Conservation (phyloP, 92 coral and sea anemone species). For the Umimayanthus kanabou region DNA sequence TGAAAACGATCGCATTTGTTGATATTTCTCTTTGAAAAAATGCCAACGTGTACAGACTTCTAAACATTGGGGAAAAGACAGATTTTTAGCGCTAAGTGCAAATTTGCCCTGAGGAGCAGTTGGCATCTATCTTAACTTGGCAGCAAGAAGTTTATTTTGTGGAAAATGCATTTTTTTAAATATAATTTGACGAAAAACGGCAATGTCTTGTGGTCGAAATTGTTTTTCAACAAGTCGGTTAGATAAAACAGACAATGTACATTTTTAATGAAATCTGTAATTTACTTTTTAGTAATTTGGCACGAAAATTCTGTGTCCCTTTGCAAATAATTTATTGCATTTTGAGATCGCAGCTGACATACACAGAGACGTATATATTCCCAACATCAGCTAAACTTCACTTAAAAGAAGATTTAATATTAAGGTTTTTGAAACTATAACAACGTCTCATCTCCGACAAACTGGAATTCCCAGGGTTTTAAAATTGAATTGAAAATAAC, state of each 20-base stretch:
- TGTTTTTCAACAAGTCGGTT: constrained; percentile 6
- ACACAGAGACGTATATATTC: not conserved
- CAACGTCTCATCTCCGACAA: not conserved
- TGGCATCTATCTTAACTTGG: not conserved
- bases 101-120: not conserved
- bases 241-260: constrained; percentile 10
- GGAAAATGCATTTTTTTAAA: not conserved
- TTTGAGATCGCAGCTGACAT: not conserved
- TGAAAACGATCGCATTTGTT: not conserved
- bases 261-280: constrained; percentile 9
- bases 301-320: not conserved
- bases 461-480: not conserved
- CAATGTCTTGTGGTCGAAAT: not conserved
- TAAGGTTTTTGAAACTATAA: not conserved
- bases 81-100: not conserved
- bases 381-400: not conserved
- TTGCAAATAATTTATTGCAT: not conserved
- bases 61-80: not conserved
- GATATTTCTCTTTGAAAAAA: not conserved
- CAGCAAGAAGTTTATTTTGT: not conserved
- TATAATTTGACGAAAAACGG: not conserved
- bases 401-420: not conserved
- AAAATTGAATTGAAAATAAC: too few species aligned
- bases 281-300: constrained; percentile 3
- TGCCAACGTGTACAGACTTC: not conserved